phyloP scores from a whole-genome alignment of 2,113 vertebrate species.

The Pholis gunnellus region DNA sequence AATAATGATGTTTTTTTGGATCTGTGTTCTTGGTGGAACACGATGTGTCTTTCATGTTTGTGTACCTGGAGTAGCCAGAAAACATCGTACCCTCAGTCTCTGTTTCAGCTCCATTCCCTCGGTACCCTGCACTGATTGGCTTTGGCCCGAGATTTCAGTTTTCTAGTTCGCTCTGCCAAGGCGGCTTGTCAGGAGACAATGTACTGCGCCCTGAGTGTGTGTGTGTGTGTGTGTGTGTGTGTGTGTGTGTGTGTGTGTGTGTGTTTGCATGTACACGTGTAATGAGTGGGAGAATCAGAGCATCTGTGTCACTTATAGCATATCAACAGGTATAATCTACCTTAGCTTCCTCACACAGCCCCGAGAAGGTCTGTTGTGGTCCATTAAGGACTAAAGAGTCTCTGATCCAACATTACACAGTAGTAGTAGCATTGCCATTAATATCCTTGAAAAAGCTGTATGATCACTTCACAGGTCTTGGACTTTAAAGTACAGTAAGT shows the following conservation, averaged over 20 bases:
- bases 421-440: not conserved
- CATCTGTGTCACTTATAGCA: not conserved
- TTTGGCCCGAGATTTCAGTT: conserved; percentile 43
- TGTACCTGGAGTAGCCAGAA: conserved; percentile 1
- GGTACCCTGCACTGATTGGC: conserved; percentile 38
- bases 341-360: not conserved
- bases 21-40: not conserved
- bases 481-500: not conserved
- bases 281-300: not conserved
- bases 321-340: conserved; percentile 16
- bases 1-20: not conserved
- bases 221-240: conserved; percentile 10
- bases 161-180: conserved; percentile 17
- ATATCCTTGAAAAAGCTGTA: not conserved
- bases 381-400: not conserved
- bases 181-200: conserved; percentile 32
- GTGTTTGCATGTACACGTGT: conserved; percentile 12
- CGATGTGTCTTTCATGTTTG: not conserved
- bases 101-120: conserved; percentile 5
- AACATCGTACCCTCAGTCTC: conserved; percentile 22
- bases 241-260: not conserved
- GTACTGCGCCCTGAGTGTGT: conserved; percentile 17
- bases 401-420: not conserved
- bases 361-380: not conserved
- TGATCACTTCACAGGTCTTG: not conserved